These are phyloP conservation scores for Andrena praecox DNA, from an alignment of 2,888 invertebrate species.

Conservation along the genomic window DNA sequence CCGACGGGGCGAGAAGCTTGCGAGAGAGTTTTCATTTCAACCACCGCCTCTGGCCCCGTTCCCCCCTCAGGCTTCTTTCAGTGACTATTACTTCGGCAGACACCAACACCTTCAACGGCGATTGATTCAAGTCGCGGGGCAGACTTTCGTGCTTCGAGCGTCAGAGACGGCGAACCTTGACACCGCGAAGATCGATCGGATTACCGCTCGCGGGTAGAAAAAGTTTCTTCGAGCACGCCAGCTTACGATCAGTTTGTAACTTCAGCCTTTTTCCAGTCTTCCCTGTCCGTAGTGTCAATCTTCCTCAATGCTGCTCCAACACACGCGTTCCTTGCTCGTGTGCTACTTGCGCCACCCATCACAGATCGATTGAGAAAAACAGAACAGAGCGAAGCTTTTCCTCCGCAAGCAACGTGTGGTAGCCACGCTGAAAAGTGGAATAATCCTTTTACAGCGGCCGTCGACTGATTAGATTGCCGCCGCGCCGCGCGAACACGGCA, in stretches of 20 bases:
- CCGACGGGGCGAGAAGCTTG: constrained; percentile 10
- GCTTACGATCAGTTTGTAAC: background rate
- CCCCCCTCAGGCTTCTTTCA: background rate
- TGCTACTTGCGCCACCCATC: too few species aligned
- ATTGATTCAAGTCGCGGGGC: background rate
- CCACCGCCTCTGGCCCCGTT: background rate
- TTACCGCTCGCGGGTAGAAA: background rate
- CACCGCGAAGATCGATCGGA: background rate
- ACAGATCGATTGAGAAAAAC: too few species aligned
- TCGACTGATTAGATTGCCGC: constrained; percentile 31
- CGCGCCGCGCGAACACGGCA: constrained; percentile 44
- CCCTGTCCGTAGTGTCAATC: too few species aligned
- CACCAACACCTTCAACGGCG: constrained; percentile 4
- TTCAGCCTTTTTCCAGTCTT: background rate
- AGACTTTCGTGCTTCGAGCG: background rate
- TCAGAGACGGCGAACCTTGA: background rate
- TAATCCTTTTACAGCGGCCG: constrained; percentile 47
- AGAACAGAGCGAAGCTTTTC: too few species aligned
- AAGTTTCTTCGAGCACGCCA: background rate
- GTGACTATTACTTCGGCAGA: background rate
- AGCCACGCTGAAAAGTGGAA: constrained; percentile 33
- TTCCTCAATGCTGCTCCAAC: too few species aligned
- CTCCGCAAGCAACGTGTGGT: background rate
- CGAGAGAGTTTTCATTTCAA: constrained; percentile 10
- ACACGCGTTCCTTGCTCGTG: too few species aligned